Evolutionary conservation across 92 coral and sea anemone genomes (phyloP), one percentile per base, ranked within the genome.

Genomic region (Diadumene lineata): DNA sequence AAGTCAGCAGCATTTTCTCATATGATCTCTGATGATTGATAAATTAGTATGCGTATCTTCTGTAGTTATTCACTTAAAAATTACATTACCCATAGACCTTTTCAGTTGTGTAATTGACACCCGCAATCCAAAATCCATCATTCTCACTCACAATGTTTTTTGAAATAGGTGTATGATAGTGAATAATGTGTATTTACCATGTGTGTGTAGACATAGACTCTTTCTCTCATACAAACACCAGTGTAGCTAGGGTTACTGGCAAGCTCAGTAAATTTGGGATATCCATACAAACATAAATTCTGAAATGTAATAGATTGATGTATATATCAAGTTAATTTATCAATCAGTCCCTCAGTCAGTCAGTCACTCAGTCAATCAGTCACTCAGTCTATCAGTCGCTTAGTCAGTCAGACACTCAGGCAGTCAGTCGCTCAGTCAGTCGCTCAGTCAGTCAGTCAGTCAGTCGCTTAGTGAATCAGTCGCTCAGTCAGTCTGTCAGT

Each of bases 171-270:
- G n/a, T n/a, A n/a, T n/a, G n/a, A n/a, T n/a, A n/a, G n/a, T n/a
- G n/a, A n/a, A n/a, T n/a, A n/a, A n/a, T n/a, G n/a, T n/a, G n/a
- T n/a, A n/a, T n/a, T 24, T 48, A 77, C 82, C 64, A 34, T 21
- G 24, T 69, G 60, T 32, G 56, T 31, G 55, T 61, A 70, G 4
- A 44, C 53, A 10, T 34, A 60, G 7, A 77, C 13, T 60, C 57
- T 28, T 33, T 68, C 72, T 31, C 48, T 66, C 31, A 77, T 25
- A 27, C 16, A 43, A 6, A 77, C 60, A 18, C 82, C 82, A 10
- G 82, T 77, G 27, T 66, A 15, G n/a, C 13, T 30, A 19, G 69
- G n/a, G 57, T 77, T 62, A 1, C 28, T 33, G 34, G 82, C 82
- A 8, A 77, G 82, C 16, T 60, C 56, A 19, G 43, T 0, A 26